phyloP scores from a whole-genome alignment of 2,888 invertebrate genomes.

The Acleris emargana region DNA sequence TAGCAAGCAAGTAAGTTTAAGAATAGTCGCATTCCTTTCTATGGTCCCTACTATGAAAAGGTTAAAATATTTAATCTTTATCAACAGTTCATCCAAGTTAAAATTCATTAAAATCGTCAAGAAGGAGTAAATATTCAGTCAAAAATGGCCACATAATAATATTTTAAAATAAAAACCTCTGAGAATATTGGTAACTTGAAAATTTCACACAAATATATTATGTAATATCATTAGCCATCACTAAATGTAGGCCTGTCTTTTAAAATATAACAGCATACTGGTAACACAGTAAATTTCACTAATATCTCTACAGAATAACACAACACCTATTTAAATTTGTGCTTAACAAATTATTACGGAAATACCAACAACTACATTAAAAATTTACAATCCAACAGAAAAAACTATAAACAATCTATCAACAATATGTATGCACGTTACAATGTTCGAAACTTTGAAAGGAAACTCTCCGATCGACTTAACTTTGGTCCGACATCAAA shows the following conservation, averaged over 20 bases:
- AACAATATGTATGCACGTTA: conserved; percentile 29
- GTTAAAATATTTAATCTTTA: conserved; percentile 59
- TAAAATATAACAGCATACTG: conserved; percentile 26
- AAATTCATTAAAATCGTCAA: conserved; percentile 52
- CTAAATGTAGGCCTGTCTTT: conserved; percentile 40
- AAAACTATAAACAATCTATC: conserved; percentile 34
- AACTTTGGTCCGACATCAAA: conserved; percentile 74
- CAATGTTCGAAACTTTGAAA: conserved; percentile 36
- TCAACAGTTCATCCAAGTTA: conserved; percentile 50
- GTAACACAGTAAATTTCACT: conserved; percentile 26
- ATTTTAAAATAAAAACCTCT: conserved; percentile 47
- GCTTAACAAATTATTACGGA: conserved; percentile 24
- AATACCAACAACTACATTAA: conserved; percentile 26
- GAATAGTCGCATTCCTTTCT: conserved; percentile 59
- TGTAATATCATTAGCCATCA: conserved; percentile 19
- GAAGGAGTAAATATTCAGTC: conserved; percentile 55
- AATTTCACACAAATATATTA: conserved; percentile 29
- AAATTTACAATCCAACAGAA: conserved; percentile 35
- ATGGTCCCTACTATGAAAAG: conserved; percentile 77
- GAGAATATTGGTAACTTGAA: conserved; percentile 36
- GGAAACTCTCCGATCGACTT: conserved; percentile 54
- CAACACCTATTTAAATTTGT: conserved; percentile 33
- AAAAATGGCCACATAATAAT: conserved; percentile 51
- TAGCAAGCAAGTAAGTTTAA: conserved; percentile 27
- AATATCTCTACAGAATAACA: conserved; percentile 24